A percentile compares a stretch with the other conserved stretches of the same genome.
Conservation (phyloP, 37 sponge, comb jelly and placozoan genomes). For the Cliona cf. orientalis region DNA sequence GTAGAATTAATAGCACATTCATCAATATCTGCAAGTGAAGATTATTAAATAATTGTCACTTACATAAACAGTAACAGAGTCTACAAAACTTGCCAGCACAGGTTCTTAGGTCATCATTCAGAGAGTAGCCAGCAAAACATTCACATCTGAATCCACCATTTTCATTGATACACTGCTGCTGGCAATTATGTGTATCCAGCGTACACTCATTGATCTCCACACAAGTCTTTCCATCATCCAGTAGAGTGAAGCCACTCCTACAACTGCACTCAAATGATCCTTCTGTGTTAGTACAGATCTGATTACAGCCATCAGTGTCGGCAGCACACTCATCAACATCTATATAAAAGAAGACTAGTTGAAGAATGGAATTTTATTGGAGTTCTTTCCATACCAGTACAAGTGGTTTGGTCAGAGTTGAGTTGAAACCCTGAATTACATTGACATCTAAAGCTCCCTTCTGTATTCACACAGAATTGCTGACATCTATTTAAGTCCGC, state of each 20-base stretch:
- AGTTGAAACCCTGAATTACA: conserved; percentile 45
- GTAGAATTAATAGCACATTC: background rate
- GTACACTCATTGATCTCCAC: too few species aligned
- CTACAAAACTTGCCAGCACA: background rate
- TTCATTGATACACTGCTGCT: too few species aligned
- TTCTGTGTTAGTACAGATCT: conserved; percentile 6
- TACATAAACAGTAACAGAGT: too few species aligned
- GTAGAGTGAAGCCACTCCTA: conserved; percentile 19
- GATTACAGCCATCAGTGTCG: background rate
- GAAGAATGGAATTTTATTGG: background rate
- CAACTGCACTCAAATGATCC: conserved; percentile 38
- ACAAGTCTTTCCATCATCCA: conserved; percentile 9
- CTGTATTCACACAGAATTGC: conserved; percentile 47
- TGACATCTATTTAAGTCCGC: conserved; percentile 33
- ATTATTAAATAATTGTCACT: too few species aligned
- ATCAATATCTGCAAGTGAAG: background rate
- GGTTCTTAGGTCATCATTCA: too few species aligned
- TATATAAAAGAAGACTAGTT: conserved; percentile 1
- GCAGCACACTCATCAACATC: background rate
- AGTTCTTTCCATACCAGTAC: conserved; percentile 51
- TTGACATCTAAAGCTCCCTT: conserved; percentile 26
- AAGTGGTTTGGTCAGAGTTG: conserved; percentile 35
- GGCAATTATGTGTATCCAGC: too few species aligned
- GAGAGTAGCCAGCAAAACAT: too few species aligned
- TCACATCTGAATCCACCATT: too few species aligned